A percentile compares a stretch with the other conserved stretches of the same genome.
phyloP scores from a whole-genome alignment of 2,888 invertebrate genomes.

The Leptinotarsa tumamoca region DNA sequence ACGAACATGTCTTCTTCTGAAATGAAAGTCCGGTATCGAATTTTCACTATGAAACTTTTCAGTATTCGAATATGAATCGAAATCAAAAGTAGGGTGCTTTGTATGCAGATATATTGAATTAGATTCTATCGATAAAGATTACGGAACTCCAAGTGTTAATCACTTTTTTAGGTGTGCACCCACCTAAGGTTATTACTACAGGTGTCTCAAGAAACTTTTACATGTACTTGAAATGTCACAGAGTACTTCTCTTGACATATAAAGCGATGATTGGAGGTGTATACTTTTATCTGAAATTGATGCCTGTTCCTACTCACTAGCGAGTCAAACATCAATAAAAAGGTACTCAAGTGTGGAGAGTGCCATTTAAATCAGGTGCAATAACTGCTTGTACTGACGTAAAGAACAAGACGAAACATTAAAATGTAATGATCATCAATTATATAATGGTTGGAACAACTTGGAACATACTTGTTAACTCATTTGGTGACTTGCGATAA shows the following conservation, averaged over 20 bases:
- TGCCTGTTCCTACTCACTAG: background rate
- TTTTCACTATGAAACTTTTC: background rate
- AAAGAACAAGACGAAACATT: background rate
- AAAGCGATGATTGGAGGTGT: background rate
- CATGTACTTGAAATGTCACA: slow-evolving; percentile 5
- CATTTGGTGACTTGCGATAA: background rate
- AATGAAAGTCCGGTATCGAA: background rate
- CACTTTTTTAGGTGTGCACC: slow-evolving; percentile 9
- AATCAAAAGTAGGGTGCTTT: background rate
- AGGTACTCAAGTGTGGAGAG: background rate
- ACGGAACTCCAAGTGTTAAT: slow-evolving; percentile 2
- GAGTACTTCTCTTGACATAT: slow-evolving; percentile 16
- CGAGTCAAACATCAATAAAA: background rate
- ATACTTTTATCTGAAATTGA: slow-evolving; percentile 3
- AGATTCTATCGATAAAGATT: background rate
- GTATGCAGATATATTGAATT: no score
- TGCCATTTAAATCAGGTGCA: slow-evolving; percentile 3
- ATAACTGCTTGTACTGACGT: background rate
- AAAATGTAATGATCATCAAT: slow-evolving; percentile 1
- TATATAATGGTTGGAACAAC: slow-evolving; percentile 3
- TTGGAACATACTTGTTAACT: slow-evolving; percentile 4
- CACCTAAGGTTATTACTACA: background rate
- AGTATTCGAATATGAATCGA: background rate
- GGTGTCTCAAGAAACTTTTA: slow-evolving; percentile 6
- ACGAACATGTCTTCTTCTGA: no score